Conservation (phyloP, 2,888 invertebrate genomes). For the Ormyrus thymus region DNA sequence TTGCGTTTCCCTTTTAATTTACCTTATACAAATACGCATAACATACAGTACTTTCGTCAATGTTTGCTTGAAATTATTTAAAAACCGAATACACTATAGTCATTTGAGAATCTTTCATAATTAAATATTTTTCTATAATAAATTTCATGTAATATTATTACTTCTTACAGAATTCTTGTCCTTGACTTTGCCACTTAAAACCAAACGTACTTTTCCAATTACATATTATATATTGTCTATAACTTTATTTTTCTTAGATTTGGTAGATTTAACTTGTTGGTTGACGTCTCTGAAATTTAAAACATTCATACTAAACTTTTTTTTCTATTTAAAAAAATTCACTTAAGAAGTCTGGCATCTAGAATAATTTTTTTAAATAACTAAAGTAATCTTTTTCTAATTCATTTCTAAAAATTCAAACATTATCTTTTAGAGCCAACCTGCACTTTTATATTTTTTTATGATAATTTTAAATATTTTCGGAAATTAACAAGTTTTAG, state of each 20-base stretch:
- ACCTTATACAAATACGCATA: too few species aligned
- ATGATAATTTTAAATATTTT: neutral
- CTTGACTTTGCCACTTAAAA: neutral
- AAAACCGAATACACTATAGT: too few species aligned
- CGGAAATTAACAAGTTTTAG: neutral
- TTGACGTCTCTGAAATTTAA: conserved; percentile 50
- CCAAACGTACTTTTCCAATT: conserved; percentile 4
- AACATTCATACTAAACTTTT: conserved; percentile 17
- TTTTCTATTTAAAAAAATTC: neutral
- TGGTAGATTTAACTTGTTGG: conserved; percentile 37
- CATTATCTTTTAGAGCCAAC: too few species aligned
- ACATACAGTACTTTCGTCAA: too few species aligned
- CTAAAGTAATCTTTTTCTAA: neutral
- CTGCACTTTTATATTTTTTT: too few species aligned
- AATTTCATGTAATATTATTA: neutral
- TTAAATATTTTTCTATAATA: conserved; percentile 4
- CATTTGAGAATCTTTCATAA: conserved; percentile 45
- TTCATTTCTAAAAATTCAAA: neutral
- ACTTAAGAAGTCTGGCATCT: conserved; percentile 10
- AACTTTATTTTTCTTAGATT: conserved; percentile 18
- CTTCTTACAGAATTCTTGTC: neutral
- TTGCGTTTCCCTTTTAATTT: too few species aligned
- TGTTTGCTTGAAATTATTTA: too few species aligned
- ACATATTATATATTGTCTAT: conserved; percentile 12
- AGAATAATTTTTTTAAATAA: neutral